Evolutionary conservation across 92 coral and sea anemone species (phyloP).

Genomic region (Phymanthus crucifer): DNA sequence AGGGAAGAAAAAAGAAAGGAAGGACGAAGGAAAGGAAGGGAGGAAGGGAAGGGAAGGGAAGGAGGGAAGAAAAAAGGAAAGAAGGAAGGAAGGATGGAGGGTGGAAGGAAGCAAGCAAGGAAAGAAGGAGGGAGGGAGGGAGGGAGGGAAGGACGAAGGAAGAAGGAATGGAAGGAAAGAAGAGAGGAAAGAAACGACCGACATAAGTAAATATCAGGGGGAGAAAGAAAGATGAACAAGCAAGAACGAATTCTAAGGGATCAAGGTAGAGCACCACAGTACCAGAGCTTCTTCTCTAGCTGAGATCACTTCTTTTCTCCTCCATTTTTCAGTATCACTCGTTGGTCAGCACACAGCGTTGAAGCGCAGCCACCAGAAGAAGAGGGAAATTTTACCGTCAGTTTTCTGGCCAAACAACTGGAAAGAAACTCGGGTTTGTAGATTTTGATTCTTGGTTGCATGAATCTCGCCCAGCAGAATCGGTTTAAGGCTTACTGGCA

Average conservation of each 20-base stretch:
- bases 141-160: neutral
- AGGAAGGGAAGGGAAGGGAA: neutral
- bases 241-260: too few relatives aligned
- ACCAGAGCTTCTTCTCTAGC: too few relatives aligned
- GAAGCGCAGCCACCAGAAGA: constrained; percentile 58
- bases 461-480: too few relatives aligned
- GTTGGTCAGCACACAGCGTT: constrained; percentile 65
- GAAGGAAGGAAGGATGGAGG: neutral
- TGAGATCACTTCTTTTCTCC: neutral
- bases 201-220: too few relatives aligned
- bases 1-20: neutral
- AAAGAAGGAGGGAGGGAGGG: neutral
- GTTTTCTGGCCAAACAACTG: constrained; percentile 79
- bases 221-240: too few relatives aligned
- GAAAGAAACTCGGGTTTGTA: constrained; percentile 45
- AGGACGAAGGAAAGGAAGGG: neutral
- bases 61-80: too few relatives aligned
- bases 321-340: constrained; percentile 36
- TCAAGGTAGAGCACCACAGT: too few relatives aligned
- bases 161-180: too few relatives aligned
- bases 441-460: neutral
- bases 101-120: neutral
- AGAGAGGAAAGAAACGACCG: too few relatives aligned
- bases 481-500: too few relatives aligned
- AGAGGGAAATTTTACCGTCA: constrained; percentile 75